Percentiles rank a stretch among this genome's conserved stretches.
Conservation (phyloP, 2,797 vertebrate species). For the Valencia hispanica region DNA sequence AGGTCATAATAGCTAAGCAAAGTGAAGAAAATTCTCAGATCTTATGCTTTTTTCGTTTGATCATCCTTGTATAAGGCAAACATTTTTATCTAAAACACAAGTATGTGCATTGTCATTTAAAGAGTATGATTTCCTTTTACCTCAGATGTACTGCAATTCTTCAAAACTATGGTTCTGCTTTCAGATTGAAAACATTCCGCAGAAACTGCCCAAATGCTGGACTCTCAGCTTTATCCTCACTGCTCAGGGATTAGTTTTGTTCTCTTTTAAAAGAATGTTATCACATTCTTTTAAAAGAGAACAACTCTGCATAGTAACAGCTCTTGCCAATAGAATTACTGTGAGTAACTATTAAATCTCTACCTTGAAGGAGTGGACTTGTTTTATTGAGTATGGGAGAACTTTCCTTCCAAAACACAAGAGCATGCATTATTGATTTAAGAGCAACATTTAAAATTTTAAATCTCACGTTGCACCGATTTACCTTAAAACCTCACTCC, state of each 20-base stretch:
- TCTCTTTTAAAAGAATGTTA: background rate
- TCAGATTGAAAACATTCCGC: background rate
- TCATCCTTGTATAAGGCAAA: background rate
- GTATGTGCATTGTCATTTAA: background rate
- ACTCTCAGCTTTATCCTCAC: background rate
- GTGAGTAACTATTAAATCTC: background rate
- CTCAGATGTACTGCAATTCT: background rate
- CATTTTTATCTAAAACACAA: background rate
- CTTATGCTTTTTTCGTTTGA: background rate
- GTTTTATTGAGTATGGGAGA: background rate
- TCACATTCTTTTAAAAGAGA: too few species aligned
- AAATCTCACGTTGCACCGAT: background rate
- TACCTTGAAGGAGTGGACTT: background rate
- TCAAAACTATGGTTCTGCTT: background rate
- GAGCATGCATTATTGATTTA: background rate
- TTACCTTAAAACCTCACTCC: background rate
- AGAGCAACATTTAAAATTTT: background rate
- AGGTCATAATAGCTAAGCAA: background rate
- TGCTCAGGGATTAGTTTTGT: background rate
- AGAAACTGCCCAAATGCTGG: background rate
- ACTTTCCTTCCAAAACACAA: too few species aligned
- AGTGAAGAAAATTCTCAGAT: background rate
- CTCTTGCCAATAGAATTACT: background rate
- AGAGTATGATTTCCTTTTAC: background rate
- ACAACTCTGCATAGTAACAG: background rate